Conservation (phyloP, 2,113 vertebrate genomes). For the Eurypyga helias region DNA sequence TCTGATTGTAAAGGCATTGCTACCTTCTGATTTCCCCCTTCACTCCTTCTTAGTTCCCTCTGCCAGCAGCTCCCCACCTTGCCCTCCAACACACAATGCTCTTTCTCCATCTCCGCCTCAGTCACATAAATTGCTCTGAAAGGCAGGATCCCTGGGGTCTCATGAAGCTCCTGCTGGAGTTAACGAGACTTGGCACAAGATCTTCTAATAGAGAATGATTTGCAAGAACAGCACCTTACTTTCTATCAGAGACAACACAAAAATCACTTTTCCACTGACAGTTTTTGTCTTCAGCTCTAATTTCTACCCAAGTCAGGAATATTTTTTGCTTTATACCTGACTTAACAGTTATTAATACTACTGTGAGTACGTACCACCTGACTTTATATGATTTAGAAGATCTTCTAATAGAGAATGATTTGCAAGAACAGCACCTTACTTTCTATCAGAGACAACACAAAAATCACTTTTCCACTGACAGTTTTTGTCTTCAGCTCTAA, state of each 20-base stretch:
- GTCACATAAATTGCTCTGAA: not conserved
- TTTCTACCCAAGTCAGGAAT: not conserved
- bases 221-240: constrained; percentile 23
- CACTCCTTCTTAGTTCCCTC: not conserved
- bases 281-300: not conserved
- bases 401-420: not conserved
- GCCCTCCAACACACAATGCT: not conserved
- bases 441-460: not conserved
- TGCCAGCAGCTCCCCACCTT: constrained; percentile 3
- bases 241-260: not conserved
- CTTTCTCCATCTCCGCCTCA: not conserved
- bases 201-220: not conserved
- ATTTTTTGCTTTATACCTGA: constrained; percentile 1
- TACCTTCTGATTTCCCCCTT: not conserved
- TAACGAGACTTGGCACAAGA: constrained; percentile 34
- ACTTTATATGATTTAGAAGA: constrained; percentile 33
- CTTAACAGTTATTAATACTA: constrained; percentile 48
- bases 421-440: constrained; percentile 23
- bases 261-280: not conserved
- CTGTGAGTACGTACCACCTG: constrained; percentile 7
- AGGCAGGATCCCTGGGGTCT: constrained; percentile 28
- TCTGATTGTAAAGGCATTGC: not conserved
- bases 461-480: not conserved
- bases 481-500: not conserved
- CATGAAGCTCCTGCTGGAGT: constrained; percentile 25